phyloP scores from a whole-genome alignment of 2,113 vertebrate genomes.

The Chlorocebus sabaeus region DNA sequence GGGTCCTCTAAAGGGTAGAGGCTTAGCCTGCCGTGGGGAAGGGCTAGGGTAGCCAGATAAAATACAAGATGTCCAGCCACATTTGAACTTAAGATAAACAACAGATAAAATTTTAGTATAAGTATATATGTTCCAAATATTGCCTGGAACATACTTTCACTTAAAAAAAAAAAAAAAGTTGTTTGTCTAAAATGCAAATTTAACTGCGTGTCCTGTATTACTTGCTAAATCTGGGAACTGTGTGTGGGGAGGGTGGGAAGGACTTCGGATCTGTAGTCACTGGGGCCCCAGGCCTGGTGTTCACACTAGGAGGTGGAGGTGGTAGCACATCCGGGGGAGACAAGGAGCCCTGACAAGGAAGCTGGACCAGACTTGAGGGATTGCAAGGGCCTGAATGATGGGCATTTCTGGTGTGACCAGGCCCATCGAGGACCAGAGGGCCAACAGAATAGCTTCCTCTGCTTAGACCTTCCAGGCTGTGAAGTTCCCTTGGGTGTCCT shows the following conservation, averaged over 20 bases:
- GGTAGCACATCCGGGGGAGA: not conserved
- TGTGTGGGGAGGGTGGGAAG: not conserved
- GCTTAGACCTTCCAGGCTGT: not conserved
- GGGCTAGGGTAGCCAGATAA: not conserved
- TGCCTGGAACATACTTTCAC: not conserved
- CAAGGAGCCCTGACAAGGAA: not conserved
- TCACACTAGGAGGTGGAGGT: not conserved
- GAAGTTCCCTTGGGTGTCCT: not conserved
- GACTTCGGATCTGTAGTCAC: fast-evolving
- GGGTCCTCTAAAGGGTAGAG: not conserved
- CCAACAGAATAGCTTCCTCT: not conserved
- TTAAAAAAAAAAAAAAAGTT: not conserved
- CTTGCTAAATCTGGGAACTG: not conserved
- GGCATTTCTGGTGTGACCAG: not conserved
- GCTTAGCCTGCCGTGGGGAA: fast-evolving
- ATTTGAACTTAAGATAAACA: not conserved
- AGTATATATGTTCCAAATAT: not conserved
- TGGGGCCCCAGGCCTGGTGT: not conserved
- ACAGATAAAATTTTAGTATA: not conserved
- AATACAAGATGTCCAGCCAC: not conserved
- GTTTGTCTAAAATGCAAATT: not conserved
- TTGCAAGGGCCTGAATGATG: not conserved
- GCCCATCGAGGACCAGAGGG: not conserved
- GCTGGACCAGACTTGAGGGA: not conserved
- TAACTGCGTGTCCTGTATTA: not conserved